phyloP scores from a whole-genome alignment of 2,113 vertebrate genomes.

The Mesitornis unicolor region DNA sequence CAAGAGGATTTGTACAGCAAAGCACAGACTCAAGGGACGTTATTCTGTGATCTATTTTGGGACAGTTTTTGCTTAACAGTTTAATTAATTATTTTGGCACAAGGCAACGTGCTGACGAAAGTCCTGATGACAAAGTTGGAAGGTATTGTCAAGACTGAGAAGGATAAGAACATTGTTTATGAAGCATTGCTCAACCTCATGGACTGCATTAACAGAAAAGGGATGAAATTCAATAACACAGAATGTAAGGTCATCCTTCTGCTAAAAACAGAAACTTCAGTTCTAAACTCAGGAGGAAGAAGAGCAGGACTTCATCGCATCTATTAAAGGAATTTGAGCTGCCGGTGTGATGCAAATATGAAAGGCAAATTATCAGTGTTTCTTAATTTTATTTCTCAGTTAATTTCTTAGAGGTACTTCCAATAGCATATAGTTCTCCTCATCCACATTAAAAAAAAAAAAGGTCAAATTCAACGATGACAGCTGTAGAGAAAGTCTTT shows the following conservation, averaged over 20 bases:
- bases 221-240: background rate
- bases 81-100: slow-evolving; percentile 26
- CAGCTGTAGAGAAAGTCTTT: background rate
- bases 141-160: background rate
- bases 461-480: background rate
- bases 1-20: background rate
- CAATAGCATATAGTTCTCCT: background rate
- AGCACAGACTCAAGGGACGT: background rate
- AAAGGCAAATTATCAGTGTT: background rate
- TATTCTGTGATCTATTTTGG: background rate
- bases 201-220: background rate
- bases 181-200: background rate
- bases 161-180: background rate
- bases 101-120: background rate
- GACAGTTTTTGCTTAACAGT: background rate
- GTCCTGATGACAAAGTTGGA: background rate
- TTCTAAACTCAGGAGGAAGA: background rate
- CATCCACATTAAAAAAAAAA: background rate
- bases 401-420: background rate
- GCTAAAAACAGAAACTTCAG: background rate
- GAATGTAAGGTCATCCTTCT: background rate
- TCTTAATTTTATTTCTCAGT: background rate
- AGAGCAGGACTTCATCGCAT: background rate
- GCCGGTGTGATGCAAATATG: background rate
- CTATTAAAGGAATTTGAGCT: background rate